Percentiles rank a stretch among this genome's conserved stretches.
Evolutionary conservation across 1,140 invertebrate genomes (phyloP).

Genomic region (Cydia strobilella): DNA sequence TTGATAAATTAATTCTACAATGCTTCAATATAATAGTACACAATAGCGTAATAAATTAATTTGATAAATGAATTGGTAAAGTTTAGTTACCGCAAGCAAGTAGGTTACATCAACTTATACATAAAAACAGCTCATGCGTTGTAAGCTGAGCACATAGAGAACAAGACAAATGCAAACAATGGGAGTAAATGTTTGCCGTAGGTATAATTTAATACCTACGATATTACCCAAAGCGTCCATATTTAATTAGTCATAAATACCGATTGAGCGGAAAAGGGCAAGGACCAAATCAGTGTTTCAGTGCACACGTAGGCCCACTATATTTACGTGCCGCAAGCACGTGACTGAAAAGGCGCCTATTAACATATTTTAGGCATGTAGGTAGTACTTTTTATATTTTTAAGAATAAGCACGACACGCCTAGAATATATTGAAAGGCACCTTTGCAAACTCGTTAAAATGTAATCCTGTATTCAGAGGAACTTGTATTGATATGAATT

Average conservation of each 20-base stretch:
- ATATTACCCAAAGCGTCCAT: background rate
- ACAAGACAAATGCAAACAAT: background rate
- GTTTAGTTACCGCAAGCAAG: background rate
- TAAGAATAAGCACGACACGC: no score
- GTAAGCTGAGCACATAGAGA: background rate
- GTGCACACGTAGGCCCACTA: background rate
- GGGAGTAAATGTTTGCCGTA: background rate
- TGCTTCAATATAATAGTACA: background rate
- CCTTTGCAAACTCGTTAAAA: no score
- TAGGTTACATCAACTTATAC: no score
- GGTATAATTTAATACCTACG: conserved; percentile 7
- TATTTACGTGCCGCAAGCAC: conserved; percentile 10
- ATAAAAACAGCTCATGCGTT: background rate
- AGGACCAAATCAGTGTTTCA: conserved; percentile 20
- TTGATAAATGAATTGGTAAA: background rate
- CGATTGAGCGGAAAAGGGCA: background rate
- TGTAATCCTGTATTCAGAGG: no score
- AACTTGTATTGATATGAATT: no score
- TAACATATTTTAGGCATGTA: background rate
- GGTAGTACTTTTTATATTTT: background rate
- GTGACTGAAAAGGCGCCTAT: background rate
- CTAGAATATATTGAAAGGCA: no score
- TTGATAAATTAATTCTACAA: conserved; percentile 21
- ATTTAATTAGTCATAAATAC: conserved; percentile 26
- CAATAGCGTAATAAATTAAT: background rate